A percentile compares a stretch with the other conserved stretches of the same genome.
phyloP scores from a whole-genome alignment of 2,888 invertebrate species.

The Limnephilus rhombicus region DNA sequence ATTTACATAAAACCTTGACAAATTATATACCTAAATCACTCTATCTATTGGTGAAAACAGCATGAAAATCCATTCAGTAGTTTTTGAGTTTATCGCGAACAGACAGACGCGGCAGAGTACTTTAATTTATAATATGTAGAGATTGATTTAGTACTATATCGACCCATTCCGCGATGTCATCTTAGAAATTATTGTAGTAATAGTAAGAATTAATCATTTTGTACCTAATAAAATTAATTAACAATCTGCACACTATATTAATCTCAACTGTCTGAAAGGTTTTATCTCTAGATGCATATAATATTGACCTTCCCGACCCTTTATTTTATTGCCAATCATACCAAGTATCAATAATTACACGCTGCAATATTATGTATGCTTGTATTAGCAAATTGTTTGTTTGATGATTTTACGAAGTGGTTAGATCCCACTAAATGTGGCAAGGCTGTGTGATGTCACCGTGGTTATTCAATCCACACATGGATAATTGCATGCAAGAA shows the following conservation, averaged over 20 bases:
- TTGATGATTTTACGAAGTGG: too few relatives aligned
- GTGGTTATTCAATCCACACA: too few relatives aligned
- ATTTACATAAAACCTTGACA: too few relatives aligned
- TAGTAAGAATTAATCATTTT: neutral
- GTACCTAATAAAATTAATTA: neutral
- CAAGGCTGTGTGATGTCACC: too few relatives aligned
- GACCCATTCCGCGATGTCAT: neutral
- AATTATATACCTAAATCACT: too few relatives aligned
- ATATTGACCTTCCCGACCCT: neutral
- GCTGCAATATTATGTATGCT: neutral
- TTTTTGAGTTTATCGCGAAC: too few relatives aligned
- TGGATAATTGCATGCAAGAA: neutral
- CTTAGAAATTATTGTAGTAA: neutral
- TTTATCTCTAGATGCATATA: neutral
- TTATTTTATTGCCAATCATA: neutral
- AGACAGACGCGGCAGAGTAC: too few relatives aligned
- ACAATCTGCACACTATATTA: neutral
- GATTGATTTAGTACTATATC: neutral
- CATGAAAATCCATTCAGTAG: too few relatives aligned
- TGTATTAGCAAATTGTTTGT: neutral
- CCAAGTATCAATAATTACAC: neutral
- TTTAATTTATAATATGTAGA: too few relatives aligned
- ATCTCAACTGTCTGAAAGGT: neutral
- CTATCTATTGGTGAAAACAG: too few relatives aligned
- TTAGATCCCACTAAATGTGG: too few relatives aligned